Evolutionary conservation across 2,113 vertebrate species (phyloP).

Genomic region (Halcyon malimbica): DNA sequence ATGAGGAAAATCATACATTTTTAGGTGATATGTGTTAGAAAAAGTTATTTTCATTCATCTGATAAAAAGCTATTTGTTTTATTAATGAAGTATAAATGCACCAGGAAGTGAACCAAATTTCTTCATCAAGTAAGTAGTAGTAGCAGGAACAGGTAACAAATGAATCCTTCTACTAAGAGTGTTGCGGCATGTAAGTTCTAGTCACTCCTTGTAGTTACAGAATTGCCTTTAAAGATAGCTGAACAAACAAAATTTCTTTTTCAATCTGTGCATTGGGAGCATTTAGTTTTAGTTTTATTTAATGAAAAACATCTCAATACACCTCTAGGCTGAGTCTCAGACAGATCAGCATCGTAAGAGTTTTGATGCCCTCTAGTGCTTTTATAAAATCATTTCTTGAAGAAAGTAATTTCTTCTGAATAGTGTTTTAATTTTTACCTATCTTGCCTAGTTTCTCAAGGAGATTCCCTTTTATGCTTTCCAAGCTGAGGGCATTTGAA

Average conservation of each 20-base stretch:
- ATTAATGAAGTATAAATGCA: background rate
- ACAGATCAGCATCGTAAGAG: background rate
- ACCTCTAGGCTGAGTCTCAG: background rate
- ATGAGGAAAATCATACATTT: background rate
- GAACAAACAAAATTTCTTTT: background rate
- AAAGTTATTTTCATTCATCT: background rate
- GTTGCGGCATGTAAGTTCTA: background rate
- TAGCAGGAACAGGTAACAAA: background rate
- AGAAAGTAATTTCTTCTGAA: background rate
- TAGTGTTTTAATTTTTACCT: background rate
- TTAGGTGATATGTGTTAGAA: background rate
- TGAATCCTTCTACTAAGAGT: background rate
- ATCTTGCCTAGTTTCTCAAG: background rate
- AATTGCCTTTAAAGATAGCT: background rate
- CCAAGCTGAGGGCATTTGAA: background rate
- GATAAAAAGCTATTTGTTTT: background rate
- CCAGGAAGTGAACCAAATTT: background rate
- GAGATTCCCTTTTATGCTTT: background rate
- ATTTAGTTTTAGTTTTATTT: background rate
- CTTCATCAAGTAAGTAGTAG: background rate
- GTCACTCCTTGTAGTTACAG: background rate
- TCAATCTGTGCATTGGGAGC: background rate
- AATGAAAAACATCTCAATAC: background rate
- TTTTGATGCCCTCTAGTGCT: slow-evolving; percentile 66
- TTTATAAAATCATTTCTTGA: background rate